phyloP scores from a whole-genome alignment of 2,888 invertebrate species.

The Oscheius sp. region DNA sequence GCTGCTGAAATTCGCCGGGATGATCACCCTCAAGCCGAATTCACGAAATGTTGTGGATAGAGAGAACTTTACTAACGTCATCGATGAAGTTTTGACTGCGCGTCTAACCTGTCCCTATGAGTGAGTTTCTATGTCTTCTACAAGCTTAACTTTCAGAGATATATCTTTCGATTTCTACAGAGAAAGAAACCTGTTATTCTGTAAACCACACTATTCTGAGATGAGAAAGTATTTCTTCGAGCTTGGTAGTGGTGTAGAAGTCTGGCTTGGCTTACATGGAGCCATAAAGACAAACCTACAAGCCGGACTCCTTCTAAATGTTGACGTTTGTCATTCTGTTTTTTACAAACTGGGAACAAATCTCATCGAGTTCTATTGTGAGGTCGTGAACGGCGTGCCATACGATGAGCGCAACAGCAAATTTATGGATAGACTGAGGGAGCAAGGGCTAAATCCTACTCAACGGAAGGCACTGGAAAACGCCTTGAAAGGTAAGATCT shows the following conservation, averaged over 20 bases:
- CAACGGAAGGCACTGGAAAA: background rate
- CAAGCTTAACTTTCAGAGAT: background rate
- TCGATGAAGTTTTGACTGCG: background rate
- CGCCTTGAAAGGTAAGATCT: background rate
- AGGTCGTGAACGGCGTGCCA: background rate
- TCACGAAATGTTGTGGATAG: background rate
- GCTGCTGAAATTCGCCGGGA: background rate
- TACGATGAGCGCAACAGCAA: too few species aligned
- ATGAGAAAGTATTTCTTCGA: too few species aligned
- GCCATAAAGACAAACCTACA: slow-evolving; percentile 14
- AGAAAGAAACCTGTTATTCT: background rate
- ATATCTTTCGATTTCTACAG: background rate
- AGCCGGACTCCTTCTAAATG: background rate
- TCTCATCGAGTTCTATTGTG: background rate
- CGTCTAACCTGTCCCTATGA: background rate
- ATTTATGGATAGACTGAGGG: too few species aligned
- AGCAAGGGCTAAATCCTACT: background rate
- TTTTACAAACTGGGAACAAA: background rate
- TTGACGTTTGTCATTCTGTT: slow-evolving; percentile 9
- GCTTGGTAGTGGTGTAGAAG: background rate
- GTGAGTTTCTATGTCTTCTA: background rate
- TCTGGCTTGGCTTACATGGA: slow-evolving; percentile 20
- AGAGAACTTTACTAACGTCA: background rate
- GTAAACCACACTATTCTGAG: too few species aligned
- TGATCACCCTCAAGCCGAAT: background rate